Evolutionary conservation across 2,113 vertebrate species (phyloP).

Genomic region (Anolis sagrei): DNA sequence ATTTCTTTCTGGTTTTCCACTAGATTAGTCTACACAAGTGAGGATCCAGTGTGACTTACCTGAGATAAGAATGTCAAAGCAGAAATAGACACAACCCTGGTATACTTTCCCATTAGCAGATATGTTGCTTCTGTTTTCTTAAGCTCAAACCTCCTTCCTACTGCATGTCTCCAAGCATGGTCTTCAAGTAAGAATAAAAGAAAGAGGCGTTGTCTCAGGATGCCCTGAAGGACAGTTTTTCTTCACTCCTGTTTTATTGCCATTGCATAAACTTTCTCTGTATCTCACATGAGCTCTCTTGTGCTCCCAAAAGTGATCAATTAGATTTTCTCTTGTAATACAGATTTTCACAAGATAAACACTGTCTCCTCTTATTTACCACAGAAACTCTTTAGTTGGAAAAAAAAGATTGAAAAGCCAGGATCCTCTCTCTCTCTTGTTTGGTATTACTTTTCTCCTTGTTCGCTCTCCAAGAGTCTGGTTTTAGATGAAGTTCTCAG

Average conservation of each 20-base stretch:
- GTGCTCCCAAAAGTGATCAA: constrained; percentile 37
- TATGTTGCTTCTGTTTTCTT: background rate
- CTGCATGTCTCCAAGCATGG: constrained; percentile 29
- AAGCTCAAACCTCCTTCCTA: constrained; percentile 29
- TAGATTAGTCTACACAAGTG: background rate
- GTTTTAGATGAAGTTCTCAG: constrained; percentile 52
- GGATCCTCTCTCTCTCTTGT: constrained; percentile 43
- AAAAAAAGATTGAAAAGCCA: background rate
- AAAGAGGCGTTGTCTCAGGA: constrained; percentile 23
- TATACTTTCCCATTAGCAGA: background rate
- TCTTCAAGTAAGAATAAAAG: constrained; percentile 27
- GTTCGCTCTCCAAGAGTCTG: constrained; percentile 37
- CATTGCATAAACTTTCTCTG: background rate
- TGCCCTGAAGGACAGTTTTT: constrained; percentile 6
- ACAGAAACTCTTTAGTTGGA: background rate
- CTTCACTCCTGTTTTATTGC: background rate
- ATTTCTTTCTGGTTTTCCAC: background rate
- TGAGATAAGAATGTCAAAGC: constrained; percentile 50
- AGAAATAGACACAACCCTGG: constrained; percentile 9
- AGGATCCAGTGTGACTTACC: constrained; percentile 67
- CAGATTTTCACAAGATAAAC: background rate
- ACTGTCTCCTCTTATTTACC: constrained; percentile 1
- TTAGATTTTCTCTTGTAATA: background rate
- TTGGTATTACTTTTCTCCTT: constrained; percentile 46
- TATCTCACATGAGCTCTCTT: background rate